Evolutionary conservation across 1,140 invertebrate genomes (phyloP).

Genomic region (Druon quercuslanigerum): DNA sequence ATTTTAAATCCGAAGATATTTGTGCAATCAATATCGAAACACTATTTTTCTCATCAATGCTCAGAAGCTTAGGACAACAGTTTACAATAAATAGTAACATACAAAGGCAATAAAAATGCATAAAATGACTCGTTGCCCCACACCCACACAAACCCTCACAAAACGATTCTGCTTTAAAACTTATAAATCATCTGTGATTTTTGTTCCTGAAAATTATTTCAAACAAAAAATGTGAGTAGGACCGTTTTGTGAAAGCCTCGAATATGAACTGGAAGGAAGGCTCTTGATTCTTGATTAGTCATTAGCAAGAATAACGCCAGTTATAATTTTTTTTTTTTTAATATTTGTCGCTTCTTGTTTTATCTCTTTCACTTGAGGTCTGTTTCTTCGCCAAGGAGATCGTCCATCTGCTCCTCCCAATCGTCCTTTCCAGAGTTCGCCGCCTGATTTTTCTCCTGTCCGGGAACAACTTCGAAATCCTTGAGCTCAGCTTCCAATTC

Average conservation of each 20-base stretch:
- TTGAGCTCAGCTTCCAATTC: conserved; percentile 94
- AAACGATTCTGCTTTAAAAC: not conserved
- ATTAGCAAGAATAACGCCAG: conserved; percentile 19
- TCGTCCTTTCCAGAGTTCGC: conserved; percentile 71
- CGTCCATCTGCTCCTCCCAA: conserved; percentile 78
- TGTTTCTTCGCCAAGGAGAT: conserved; percentile 77
- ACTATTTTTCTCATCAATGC: not conserved
- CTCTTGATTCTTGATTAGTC: conserved; percentile 37
- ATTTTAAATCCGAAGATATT: conserved; percentile 14
- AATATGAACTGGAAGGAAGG: not conserved
- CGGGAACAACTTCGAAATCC: conserved; percentile 90
- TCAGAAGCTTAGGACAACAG: not conserved
- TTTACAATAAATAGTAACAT: not conserved
- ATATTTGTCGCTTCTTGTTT: not conserved
- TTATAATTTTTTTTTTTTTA: conserved; percentile 35
- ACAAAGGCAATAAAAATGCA: conserved; percentile 27
- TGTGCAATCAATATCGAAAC: conserved; percentile 19
- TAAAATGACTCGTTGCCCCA: not conserved
- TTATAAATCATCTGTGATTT: not conserved
- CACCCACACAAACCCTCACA: not conserved
- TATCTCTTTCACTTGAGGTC: conserved; percentile 67
- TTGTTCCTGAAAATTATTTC: no score
- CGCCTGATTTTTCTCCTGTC: conserved; percentile 53
- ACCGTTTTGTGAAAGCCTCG: not conserved
- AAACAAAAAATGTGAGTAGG: not conserved